Evolutionary conservation across 2,797 vertebrate species (phyloP).

Genomic region (Varecia variegata): DNA sequence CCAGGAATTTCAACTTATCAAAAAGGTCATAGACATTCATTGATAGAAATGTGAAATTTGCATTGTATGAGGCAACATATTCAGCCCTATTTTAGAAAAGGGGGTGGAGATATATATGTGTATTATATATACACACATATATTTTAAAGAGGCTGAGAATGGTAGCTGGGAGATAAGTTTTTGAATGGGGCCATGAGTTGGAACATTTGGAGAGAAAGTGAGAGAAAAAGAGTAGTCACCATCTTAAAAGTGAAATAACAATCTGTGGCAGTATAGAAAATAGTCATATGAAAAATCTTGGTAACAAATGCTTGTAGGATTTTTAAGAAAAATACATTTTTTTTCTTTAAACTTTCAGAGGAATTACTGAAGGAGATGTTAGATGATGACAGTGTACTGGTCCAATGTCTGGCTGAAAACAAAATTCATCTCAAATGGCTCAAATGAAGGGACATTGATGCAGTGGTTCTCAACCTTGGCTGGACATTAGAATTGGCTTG

Average conservation of each 20-base stretch:
- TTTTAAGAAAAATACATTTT: neutral
- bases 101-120: neutral
- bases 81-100: neutral
- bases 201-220: neutral
- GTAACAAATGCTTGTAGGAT: neutral
- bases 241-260: neutral
- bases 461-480: neutral
- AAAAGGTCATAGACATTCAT: neutral
- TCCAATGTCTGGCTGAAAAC: neutral
- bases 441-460: neutral
- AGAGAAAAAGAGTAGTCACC: neutral
- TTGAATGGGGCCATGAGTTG: neutral
- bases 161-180: neutral
- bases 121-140: neutral
- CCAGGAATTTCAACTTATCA: neutral
- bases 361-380: neutral
- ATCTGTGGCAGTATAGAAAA: neutral
- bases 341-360: neutral
- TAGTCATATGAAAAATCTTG: neutral
- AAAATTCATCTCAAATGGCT: conserved; percentile 29
- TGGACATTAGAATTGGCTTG: neutral
- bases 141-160: neutral
- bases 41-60: neutral
- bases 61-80: neutral
- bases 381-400: neutral